Conservation (phyloP, 2,797 vertebrate species). For the Alfaro cultratus region DNA sequence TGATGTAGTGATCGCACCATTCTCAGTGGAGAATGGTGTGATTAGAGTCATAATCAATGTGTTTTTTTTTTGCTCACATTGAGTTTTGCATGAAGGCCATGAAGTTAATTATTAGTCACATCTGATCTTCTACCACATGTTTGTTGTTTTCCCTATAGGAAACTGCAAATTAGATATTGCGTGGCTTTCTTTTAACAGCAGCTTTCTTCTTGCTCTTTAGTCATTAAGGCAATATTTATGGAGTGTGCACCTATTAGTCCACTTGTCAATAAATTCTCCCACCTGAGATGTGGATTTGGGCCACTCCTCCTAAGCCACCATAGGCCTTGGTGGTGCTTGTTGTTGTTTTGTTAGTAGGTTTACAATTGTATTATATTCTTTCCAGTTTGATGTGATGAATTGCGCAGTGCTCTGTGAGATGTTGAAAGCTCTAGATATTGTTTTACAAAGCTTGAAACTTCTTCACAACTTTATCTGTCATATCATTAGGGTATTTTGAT, state of each 20-base stretch:
- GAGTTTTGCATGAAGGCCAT: not conserved
- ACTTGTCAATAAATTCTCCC: not conserved
- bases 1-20: too few relatives aligned
- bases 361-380: not conserved
- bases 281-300: not conserved
- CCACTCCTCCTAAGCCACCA: not conserved
- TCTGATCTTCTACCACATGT: not conserved
- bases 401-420: not conserved
- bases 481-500: not conserved
- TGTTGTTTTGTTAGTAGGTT: not conserved
- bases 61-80: not conserved
- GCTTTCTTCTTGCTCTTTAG: not conserved
- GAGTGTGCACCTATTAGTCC: not conserved
- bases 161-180: not conserved
- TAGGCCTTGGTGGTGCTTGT: not conserved
- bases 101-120: not conserved
- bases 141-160: not conserved
- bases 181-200: not conserved
- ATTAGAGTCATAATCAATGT: not conserved
- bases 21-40: not conserved
- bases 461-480: not conserved
- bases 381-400: not conserved
- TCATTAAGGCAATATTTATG: not conserved
- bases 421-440: not conserved
- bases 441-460: not conserved